Evolutionary conservation across 2,888 invertebrate genomes (phyloP).

Genomic region (Ametastegia equiseti): DNA sequence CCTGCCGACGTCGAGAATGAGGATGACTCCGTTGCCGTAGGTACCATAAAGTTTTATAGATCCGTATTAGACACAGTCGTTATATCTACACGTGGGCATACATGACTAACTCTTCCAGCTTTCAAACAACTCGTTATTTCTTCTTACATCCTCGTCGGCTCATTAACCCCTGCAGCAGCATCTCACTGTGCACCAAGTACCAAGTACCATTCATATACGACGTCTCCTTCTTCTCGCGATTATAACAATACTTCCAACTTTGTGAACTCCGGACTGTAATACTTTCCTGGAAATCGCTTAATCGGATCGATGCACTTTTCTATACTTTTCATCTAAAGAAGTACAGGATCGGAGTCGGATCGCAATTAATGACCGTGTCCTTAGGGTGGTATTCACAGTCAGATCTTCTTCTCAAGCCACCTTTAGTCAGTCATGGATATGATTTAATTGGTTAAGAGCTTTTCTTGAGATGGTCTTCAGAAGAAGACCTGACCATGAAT

Average conservation of each 20-base stretch:
- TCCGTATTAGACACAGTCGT: constrained; percentile 39
- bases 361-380: too few relatives aligned
- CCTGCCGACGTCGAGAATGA: too few relatives aligned
- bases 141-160: constrained; percentile 14
- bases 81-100: constrained; percentile 26
- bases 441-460: too few relatives aligned
- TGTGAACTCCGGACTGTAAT: background rate
- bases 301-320: background rate
- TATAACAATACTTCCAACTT: background rate
- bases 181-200: background rate
- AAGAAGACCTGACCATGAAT: too few relatives aligned
- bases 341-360: too few relatives aligned
- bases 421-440: too few relatives aligned
- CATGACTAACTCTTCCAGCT: constrained; percentile 10
- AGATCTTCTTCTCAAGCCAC: too few relatives aligned
- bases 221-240: background rate
- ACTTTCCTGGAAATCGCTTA: background rate
- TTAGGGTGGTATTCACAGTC: too few relatives aligned
- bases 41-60: constrained; percentile 36
- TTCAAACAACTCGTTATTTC: constrained; percentile 25
- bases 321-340: too few relatives aligned
- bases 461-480: too few relatives aligned
- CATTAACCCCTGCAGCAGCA: constrained; percentile 17
- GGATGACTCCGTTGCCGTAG: background rate
- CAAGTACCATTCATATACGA: background rate